A percentile compares a stretch with the other conserved stretches of the same genome.
These are phyloP conservation scores for Sminthurides bifidus DNA, from an alignment of 1,140 invertebrate species.

Conservation along the genomic window DNA sequence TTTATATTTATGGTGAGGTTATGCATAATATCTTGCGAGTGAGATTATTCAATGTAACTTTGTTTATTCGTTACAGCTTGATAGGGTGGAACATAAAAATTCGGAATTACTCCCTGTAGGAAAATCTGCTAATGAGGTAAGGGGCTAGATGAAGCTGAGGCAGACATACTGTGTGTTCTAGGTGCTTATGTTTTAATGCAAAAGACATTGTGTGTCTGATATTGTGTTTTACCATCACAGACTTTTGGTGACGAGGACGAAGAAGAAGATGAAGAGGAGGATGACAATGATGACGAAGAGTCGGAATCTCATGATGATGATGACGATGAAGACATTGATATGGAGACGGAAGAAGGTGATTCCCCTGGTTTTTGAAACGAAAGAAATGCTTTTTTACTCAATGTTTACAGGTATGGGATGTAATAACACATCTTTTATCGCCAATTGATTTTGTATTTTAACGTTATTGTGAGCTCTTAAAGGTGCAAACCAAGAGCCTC, in stretches of 20 bases:
- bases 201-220: background rate
- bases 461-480: no score
- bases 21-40: background rate
- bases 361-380: constrained; percentile 20
- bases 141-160: constrained; percentile 1
- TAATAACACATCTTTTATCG: no score
- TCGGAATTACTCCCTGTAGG: constrained; percentile 14
- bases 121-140: constrained; percentile 24
- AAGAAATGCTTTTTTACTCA: no score
- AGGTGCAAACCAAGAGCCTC: no score
- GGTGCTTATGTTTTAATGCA: background rate
- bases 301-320: constrained; percentile 26
- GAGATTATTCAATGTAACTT: background rate
- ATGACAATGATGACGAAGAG: constrained; percentile 27
- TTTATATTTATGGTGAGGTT: background rate
- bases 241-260: constrained; percentile 28
- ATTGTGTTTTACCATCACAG: constrained; percentile 5
- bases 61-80: constrained; percentile 6
- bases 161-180: background rate
- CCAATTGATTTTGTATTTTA: no score
- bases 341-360: constrained; percentile 20
- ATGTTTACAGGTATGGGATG: no score
- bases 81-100: constrained; percentile 19
- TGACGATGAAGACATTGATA: constrained; percentile 26
- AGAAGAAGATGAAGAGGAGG: constrained; percentile 30